Base-by-base conservation (phyloP, 2,888 invertebrate genomes). In the Epinotia demarniana region DNA sequence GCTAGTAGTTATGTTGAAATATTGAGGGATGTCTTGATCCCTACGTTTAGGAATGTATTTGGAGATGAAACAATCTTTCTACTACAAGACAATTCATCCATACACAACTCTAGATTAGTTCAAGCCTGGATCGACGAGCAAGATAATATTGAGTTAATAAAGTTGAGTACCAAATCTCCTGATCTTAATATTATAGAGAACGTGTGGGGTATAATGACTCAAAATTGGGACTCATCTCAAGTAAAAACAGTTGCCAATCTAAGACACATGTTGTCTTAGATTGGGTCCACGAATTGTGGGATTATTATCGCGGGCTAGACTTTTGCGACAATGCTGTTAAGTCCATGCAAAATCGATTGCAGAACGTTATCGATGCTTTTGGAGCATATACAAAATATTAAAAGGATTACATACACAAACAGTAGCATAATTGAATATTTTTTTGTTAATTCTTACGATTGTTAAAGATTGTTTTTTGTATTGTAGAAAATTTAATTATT, bases 161-260 rank as follows among this genome's bases (percentile, higher is more conserved):
- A 8, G 33, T 61, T 61, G 61, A 61, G 61, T 61, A 33, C 33
- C 33, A 61, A 61, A n/a, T 61, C 61, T 33, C 57, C 57, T 11
- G 57, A 58, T 19, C 57, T 58, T 19, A 58, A 58, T 33, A n/a
- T 33, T 8, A 61, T 61, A 6, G 33, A n/a, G 33, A 33, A 33
- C 33, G 33, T 61, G 61, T 61, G 61, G 33, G 33, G 33, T 61
- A 61, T 61, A 12, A 61, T 61, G 61, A 33, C 33, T 4, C 33
- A 33, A 61, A 61, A 33, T 61, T 61, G 61, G 61, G 61, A 61
- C 19, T 33, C 61, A 19, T 61, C 27, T 61, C 61, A 61, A 61
- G 61, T 61, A 6, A 33, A 61, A 61, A 60, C 27, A 23, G 27
- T 60, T 23, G 27, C 23, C 27, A 60, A 27, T 60, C 27, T 60